Evolutionary conservation across 2,888 invertebrate species (phyloP).

Genomic region (Geotrupes spiniger): DNA sequence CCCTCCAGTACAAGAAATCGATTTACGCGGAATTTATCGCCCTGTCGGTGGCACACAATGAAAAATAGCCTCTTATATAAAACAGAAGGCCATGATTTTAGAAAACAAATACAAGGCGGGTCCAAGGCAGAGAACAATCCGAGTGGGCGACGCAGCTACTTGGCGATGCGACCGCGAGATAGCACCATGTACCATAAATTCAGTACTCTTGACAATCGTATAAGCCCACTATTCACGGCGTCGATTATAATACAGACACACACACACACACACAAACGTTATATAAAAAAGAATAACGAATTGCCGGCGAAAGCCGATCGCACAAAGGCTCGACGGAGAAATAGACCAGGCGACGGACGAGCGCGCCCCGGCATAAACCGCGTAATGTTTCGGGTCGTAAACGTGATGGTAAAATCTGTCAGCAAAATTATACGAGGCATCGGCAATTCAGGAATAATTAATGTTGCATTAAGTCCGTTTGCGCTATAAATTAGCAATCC

Average conservation of each 20-base stretch:
- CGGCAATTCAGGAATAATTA: constrained; percentile 24
- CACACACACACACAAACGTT: too few relatives aligned
- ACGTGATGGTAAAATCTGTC: constrained; percentile 16
- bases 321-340: background rate
- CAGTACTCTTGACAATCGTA: constrained; percentile 29
- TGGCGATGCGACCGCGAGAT: constrained; percentile 32
- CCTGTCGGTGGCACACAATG: constrained; percentile 13
- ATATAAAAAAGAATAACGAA: constrained; percentile 14
- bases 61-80: constrained; percentile 23
- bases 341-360: background rate
- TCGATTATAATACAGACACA: constrained; percentile 8
- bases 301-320: constrained; percentile 1
- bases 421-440: constrained; percentile 14
- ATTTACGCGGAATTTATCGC: too few relatives aligned
- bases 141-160: constrained; percentile 35
- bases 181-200: constrained; percentile 30
- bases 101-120: constrained; percentile 31
- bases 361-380: background rate
- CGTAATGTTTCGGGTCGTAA: constrained; percentile 16
- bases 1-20: too few relatives aligned
- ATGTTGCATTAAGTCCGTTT: constrained; percentile 28
- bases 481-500: constrained; percentile 30
- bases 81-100: constrained; percentile 23
- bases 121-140: constrained; percentile 29
- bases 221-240: constrained; percentile 28